These are phyloP conservation scores for Xenentodon cancila DNA, from an alignment of 2,797 vertebrate genomes.

Conservation along the genomic window DNA sequence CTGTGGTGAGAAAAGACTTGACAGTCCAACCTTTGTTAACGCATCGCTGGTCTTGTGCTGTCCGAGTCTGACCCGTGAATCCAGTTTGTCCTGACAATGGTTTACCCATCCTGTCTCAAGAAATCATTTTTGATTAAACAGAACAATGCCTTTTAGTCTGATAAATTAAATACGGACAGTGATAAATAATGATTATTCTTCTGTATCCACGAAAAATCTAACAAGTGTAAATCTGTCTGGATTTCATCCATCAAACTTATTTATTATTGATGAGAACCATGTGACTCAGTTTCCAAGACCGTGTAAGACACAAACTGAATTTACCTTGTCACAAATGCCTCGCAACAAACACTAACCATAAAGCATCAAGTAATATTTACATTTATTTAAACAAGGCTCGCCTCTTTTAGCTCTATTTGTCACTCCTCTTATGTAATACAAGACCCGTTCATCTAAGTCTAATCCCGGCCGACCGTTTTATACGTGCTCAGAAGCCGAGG, in stretches of 20 bases:
- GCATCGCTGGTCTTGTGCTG: slow-evolving; percentile 1
- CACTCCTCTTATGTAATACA: slow-evolving; percentile 26
- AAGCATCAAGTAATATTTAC: not conserved
- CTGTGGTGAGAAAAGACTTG: slow-evolving; percentile 7
- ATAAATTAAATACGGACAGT: not conserved
- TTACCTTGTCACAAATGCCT: not conserved
- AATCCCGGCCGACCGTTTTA: slow-evolving; percentile 15
- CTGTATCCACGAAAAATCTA: too few species aligned
- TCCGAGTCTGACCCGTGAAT: not conserved
- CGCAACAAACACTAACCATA: slow-evolving; percentile 1
- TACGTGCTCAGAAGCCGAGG: slow-evolving; percentile 9
- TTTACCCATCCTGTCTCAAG: not conserved
- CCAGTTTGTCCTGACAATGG: not conserved
- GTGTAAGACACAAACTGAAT: not conserved
- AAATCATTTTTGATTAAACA: not conserved
- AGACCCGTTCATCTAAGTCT: not conserved
- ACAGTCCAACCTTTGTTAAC: slow-evolving; percentile 12
- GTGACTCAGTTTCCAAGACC: not conserved
- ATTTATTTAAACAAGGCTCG: slow-evolving; percentile 19
- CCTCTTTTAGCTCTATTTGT: not conserved
- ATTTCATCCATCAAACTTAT: not conserved
- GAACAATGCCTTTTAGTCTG: not conserved
- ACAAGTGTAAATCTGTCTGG: not conserved
- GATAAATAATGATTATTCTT: not conserved
- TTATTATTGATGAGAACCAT: too few species aligned